Base-by-base conservation (phyloP, 2,888 invertebrate genomes). In the Euclidia mi region DNA sequence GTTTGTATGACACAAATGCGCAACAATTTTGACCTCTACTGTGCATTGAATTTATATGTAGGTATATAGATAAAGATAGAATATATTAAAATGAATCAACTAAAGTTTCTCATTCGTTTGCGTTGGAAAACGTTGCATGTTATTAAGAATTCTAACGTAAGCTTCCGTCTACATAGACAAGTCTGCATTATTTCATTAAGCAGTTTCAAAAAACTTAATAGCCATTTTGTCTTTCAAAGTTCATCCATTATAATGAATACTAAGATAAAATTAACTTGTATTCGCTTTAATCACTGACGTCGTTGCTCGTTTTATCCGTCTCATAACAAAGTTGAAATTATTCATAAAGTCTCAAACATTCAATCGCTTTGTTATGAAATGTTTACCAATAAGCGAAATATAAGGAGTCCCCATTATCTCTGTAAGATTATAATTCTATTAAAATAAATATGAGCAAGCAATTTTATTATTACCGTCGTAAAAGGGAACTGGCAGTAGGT, bases 381-480 rank as follows among this genome's bases (percentile, higher is more conserved):
- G 42, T 41, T 28, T 51, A 20, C 29, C 38, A 51, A 44, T 51
- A 37, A 38, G 38, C 28, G n/a, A n/a, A 46, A 31, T 17, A 43
- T 50, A 37, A 31, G 12, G n/a, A 14, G 38, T 44, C 28, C 14
- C 29, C 43, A 6, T 12, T 20, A 42, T 34, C 18, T 34, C 42
- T 15, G 1, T n/a, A 32, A 41, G 42, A 50, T 35, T 37, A 20
- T 44, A 37, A 51, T 51, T 29, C 10, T 29, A 51, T 51, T 51
- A 51, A 43, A 48, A 43, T 51, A 44, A 51, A 51, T 44, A 44
- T 44, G 50, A 51, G 43, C 38, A 11, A 20, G 25, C 11, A 20
- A 43, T 42, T 51, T 43, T 32, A 15, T 45, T 25, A 20, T 32
- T 44, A 15, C 14, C 9, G 25, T 4, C 29, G 9, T 7, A 1